Conservation (phyloP, 2,888 invertebrate species). For the Thereva nobilitata region DNA sequence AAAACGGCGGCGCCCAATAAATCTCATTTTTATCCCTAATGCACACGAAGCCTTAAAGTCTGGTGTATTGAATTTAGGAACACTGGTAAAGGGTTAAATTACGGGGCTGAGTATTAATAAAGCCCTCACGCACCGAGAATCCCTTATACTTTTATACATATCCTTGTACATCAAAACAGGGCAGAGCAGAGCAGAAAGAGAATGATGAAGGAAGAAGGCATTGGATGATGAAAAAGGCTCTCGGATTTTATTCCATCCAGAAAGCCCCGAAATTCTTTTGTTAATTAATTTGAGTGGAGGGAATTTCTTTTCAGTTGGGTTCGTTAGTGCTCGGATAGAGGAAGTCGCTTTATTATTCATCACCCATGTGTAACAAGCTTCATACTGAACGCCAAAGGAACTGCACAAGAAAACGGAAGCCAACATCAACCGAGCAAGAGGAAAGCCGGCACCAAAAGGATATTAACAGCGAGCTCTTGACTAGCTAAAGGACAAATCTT, state of each 20-base stretch:
- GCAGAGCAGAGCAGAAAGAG: too few relatives aligned
- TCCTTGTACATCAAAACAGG: too few relatives aligned
- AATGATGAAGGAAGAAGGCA: background rate
- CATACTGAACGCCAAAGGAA: conserved; percentile 18
- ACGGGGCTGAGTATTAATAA: conserved; percentile 39
- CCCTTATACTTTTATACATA: conserved; percentile 15
- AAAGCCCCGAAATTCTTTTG: conserved; percentile 39
- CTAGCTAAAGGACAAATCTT: background rate
- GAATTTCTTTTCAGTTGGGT: conserved; percentile 36
- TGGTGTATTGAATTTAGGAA: conserved; percentile 21
- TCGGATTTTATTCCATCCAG: conserved; percentile 21
- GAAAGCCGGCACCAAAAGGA: background rate
- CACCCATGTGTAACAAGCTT: conserved; percentile 40
- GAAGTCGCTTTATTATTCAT: conserved; percentile 34
- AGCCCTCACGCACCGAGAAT: conserved; percentile 39
- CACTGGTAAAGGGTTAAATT: conserved; percentile 39
- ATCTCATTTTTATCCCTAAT: conserved; percentile 42
- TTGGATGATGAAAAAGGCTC: conserved; percentile 21
- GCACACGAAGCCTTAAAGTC: conserved; percentile 24
- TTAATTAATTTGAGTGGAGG: conserved; percentile 39
- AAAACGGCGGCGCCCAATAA: conserved; percentile 39
- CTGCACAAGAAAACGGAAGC: conserved; percentile 27
- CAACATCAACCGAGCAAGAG: conserved; percentile 17
- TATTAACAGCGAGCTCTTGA: too few relatives aligned
- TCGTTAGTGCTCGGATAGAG: conserved; percentile 33